Evolutionary conservation across 1,140 invertebrate species (phyloP), one percentile per base, ranked within the genome.

Genomic region (Carposina sasakii): DNA sequence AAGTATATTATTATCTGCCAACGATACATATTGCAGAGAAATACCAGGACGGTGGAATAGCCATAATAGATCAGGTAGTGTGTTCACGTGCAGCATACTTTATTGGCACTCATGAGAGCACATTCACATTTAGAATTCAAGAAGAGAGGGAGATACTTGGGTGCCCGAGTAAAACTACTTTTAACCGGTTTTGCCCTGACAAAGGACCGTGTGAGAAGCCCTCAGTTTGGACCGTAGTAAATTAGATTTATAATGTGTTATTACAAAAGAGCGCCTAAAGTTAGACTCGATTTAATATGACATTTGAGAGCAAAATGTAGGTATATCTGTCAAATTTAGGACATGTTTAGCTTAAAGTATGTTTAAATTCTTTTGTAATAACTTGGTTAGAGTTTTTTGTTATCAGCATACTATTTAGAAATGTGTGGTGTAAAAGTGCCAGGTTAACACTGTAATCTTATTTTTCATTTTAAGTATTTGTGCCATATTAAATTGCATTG

Each of bases 51-150:
- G 98, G 97, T 15, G 94, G 93, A 12, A 76, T 96, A 28, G 96
- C 97, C 1, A 97, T 99, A 53, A 91, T 99, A 47, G 97, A 99
- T 79, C 98, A 99, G 87, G 95, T 98, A 62, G 94, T 99, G 57
- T 97, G 95, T 86, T 92, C 96, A 0, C 90, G 94, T 84, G 91
- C 95, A 55, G 89, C 90, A 69, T 91, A 92, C 86, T 97, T 98
- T 73, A 90, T 98, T 55, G 97, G 98, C 21, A 96, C 95, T 0
- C 88, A 93, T 71, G 94, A 96, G 70, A 99, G 97, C 54, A 99
- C 98, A 19, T 99, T 98, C 84, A 94, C 96, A 10, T 98, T 94
- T 75, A 88, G 97, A 42, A 99, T 99, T 55, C 96, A 98, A 87
- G 98, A 99, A 78, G 97, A 99, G 74, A 88, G 98, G 34, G 97